Percentiles rank a stretch among this genome's conserved stretches.
phyloP scores from a whole-genome alignment of 2,113 vertebrate genomes.

The Bucco capensis region DNA sequence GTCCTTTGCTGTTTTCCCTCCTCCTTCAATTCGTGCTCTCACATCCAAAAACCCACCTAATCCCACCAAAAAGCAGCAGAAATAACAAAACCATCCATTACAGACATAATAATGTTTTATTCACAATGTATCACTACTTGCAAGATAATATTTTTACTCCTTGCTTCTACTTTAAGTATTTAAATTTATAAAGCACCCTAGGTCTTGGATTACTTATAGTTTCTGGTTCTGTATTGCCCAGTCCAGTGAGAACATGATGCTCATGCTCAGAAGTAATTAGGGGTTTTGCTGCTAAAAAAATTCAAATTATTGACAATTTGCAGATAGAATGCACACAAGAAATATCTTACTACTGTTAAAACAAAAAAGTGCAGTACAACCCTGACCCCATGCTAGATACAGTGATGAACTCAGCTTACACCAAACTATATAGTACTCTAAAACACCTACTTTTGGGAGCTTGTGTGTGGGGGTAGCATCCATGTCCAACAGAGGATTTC shows the following conservation, averaged over 20 bases:
- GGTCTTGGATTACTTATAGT: background rate
- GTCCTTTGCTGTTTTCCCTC: background rate
- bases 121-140: background rate
- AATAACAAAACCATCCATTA: background rate
- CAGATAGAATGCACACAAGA: background rate
- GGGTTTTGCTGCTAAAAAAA: background rate
- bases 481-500: slow-evolving; percentile 73
- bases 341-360: background rate
- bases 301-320: background rate
- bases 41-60: background rate
- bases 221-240: background rate
- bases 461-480: slow-evolving; percentile 14
- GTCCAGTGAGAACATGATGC: background rate
- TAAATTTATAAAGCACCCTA: background rate
- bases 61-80: background rate
- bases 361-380: background rate
- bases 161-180: background rate
- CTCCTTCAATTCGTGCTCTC: background rate
- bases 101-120: background rate
- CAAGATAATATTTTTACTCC: background rate
- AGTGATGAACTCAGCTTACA: background rate
- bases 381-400: background rate
- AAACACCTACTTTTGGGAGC: slow-evolving; percentile 5
- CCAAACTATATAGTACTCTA: background rate
- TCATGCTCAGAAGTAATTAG: background rate